Evolutionary conservation across 2,797 vertebrate species (phyloP), one percentile per base, ranked within the genome.

Genomic region (Melanotaenia maccullochi): DNA sequence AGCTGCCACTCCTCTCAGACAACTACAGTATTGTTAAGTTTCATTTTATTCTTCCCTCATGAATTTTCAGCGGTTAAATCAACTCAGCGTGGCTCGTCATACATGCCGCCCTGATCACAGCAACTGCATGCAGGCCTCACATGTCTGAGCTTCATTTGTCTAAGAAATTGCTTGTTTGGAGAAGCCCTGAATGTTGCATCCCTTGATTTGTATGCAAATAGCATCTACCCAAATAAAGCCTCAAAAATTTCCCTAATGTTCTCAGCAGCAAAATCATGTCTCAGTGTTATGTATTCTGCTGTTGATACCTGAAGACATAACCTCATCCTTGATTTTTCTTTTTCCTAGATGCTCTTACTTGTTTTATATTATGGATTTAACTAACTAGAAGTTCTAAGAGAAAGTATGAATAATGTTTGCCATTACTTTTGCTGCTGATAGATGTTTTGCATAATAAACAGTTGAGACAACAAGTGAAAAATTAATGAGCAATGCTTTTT

Each of bases 371-470:
- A 75, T 76, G 73, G 73, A 81, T 86, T 83, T 25, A 71, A 73
- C 79, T 59, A 68, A 71, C 60, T 55, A 59, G 68, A 12, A 78
- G 75, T 76, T 87, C 75, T 75, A 52, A 73, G 57, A 75, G 44
- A 54, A 54, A 69, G 35, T 75, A 82, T 87, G 79, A 89, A 89
- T 89, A 88, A 89, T 87, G 89, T 89, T 82, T 77, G 65, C 52
- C 76, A 74, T 85, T 89, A 80, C 62, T 80, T 85, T 78, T 83
- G 85, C 73, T 72, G 79, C 78, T 81, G 74, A 89, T 90, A 71
- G 78, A 74, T 80, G 80, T 86, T 92, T 90, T 87, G 85, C 82
- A 80, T 82, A 69, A 82, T 85, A 89, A 90, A 85, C 86, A 88
- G 56, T 61, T 28, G 18, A 76, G 75, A 84, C 79, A 84, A 81